These are phyloP conservation scores for Rhodophaea formosa DNA, from an alignment of 2,888 invertebrate species.

Conservation along the genomic window DNA sequence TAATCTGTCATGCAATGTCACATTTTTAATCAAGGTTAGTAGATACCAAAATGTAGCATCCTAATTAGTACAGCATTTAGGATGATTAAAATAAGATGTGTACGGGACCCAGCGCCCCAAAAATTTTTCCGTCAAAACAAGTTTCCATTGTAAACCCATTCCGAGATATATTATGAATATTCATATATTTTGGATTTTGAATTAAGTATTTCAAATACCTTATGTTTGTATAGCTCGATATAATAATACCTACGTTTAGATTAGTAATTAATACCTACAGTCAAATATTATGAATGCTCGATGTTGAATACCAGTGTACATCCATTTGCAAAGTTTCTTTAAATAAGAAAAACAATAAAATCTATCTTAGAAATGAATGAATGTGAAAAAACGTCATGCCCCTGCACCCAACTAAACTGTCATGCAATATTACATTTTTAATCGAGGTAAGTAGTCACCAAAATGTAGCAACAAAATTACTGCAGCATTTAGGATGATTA, in stretches of 20 bases:
- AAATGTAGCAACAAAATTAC: background rate
- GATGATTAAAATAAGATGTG: conserved; percentile 8
- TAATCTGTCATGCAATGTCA: background rate
- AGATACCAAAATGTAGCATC: background rate
- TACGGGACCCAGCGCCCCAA: background rate
- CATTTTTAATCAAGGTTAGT: background rate
- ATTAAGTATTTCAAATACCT: too few relatives aligned
- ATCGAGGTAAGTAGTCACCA: background rate
- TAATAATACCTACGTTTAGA: too few relatives aligned
- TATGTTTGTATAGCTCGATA: too few relatives aligned
- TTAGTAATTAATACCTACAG: too few relatives aligned
- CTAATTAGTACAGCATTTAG: background rate
- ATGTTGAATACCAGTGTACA: too few relatives aligned
- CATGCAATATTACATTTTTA: background rate
- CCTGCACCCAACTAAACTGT: background rate
- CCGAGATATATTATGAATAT: too few relatives aligned
- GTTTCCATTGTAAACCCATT: conserved; percentile 28
- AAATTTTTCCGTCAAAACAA: conserved; percentile 20
- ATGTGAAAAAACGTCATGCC: too few relatives aligned
- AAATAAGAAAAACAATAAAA: too few relatives aligned
- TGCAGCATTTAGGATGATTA: conserved; percentile 5
- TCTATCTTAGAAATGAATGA: too few relatives aligned
- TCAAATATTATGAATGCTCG: too few relatives aligned
- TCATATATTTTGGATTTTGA: too few relatives aligned
- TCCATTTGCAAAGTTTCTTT: too few relatives aligned